Evolutionary conservation across 2,888 invertebrate genomes (phyloP).

Genomic region (Punctoribates punctum): DNA sequence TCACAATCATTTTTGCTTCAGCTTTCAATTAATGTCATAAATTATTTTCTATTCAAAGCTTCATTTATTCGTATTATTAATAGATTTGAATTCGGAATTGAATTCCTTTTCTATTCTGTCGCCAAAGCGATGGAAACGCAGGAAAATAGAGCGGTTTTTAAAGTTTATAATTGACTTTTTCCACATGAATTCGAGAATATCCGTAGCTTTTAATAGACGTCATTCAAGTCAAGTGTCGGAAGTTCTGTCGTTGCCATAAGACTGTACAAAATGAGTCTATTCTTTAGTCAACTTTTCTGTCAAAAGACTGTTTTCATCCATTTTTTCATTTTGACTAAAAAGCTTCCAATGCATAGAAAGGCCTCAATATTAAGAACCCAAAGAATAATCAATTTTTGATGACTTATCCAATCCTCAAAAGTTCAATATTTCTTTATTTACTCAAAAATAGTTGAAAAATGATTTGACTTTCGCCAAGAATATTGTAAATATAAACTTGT

Average conservation of each 20-base stretch:
- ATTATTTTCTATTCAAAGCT: background rate
- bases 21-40: background rate
- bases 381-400: slow-evolving; percentile 13
- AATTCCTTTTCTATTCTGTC: background rate
- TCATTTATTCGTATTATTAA: background rate
- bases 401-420: background rate
- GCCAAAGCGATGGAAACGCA: background rate
- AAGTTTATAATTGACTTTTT: slow-evolving; percentile 23
- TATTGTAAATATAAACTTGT: background rate
- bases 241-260: slow-evolving; percentile 11
- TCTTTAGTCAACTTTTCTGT: slow-evolving; percentile 1
- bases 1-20: background rate
- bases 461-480: background rate
- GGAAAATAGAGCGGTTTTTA: slow-evolving; percentile 7
- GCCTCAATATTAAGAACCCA: background rate
- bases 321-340: slow-evolving; percentile 3
- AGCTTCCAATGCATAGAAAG: background rate
- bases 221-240: slow-evolving; percentile 18
- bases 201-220: background rate
- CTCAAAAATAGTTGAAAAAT: background rate
- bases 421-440: background rate
- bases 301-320: background rate
- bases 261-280: background rate
- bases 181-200: slow-evolving; percentile 1
- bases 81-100: background rate